These are phyloP conservation scores for Idaea dimidiata DNA, from an alignment of 2,888 invertebrate genomes.

Conservation along the genomic window DNA sequence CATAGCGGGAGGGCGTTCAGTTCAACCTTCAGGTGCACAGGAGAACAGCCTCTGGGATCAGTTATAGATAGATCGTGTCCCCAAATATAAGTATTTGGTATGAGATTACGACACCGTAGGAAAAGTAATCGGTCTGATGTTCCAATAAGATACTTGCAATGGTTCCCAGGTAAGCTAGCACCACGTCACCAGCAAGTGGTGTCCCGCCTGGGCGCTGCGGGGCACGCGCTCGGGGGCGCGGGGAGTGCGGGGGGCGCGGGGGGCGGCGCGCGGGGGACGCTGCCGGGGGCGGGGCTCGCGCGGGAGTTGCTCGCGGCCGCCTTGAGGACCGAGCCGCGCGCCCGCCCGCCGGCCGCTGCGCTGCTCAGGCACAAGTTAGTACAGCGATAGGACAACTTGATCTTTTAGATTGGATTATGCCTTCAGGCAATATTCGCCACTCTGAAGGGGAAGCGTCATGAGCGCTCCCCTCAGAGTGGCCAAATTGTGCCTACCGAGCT, in stretches of 20 bases:
- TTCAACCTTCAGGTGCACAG: no score
- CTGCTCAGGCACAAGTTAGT: constrained; percentile 82
- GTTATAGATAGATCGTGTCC: no score
- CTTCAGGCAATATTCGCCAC: not conserved
- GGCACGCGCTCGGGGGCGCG: constrained; percentile 56
- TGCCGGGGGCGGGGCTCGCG: constrained; percentile 57
- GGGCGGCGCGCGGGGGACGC: constrained; percentile 37
- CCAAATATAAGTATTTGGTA: no score
- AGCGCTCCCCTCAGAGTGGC: no score
- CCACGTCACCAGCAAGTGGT: constrained; percentile 73
- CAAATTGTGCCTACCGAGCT: no score
- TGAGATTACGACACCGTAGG: no score
- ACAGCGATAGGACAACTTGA: no score
- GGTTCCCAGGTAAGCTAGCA: constrained; percentile 63
- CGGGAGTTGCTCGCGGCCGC: constrained; percentile 78
- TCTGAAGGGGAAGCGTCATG: no score
- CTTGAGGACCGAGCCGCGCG: constrained; percentile 83
- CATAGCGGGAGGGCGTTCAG: no score
- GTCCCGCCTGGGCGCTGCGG: constrained; percentile 61
- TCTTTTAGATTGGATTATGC: no score
- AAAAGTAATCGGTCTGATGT: no score
- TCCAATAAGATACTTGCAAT: not conserved
- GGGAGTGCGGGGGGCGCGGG: constrained; percentile 42
- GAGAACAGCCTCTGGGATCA: no score
- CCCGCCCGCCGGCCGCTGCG: constrained; percentile 81